These are phyloP conservation scores for Sphenodon punctatus DNA, from an alignment of 2,797 vertebrate species.

Conservation along the genomic window DNA sequence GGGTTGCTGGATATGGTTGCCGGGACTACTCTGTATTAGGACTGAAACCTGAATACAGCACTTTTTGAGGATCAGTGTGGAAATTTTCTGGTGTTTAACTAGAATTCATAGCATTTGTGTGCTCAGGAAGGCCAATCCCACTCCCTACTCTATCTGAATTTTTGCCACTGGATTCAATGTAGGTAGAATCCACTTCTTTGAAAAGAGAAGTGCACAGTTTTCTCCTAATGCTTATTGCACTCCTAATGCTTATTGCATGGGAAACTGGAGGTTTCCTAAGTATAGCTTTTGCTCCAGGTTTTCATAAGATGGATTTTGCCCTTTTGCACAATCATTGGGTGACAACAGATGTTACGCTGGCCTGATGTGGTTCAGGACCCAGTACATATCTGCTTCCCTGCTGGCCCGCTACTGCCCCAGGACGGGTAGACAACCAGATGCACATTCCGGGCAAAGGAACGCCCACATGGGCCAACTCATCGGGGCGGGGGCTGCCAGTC, in stretches of 20 bases:
- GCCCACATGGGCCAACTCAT: too few species aligned
- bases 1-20: background rate
- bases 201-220: background rate
- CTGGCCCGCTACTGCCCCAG: too few species aligned
- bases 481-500: too few species aligned
- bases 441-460: too few species aligned
- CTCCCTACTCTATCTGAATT: constrained; percentile 21
- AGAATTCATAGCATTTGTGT: background rate
- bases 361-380: too few species aligned
- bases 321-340: too few species aligned
- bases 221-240: background rate
- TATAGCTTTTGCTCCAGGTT: background rate
- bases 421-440: too few species aligned
- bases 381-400: too few species aligned
- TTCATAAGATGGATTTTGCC: too few species aligned
- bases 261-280: background rate
- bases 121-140: background rate
- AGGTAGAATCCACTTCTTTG: constrained; percentile 6
- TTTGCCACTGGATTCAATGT: constrained; percentile 19
- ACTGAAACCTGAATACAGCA: constrained; percentile 2
- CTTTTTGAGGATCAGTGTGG: too few species aligned
- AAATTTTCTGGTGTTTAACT: too few species aligned
- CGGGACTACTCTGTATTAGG: background rate
- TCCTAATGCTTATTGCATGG: background rate
- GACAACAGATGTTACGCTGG: too few species aligned